Evolutionary conservation across 2,113 vertebrate species (phyloP), one percentile per base, ranked within the genome.

Genomic region (Mirounga angustirostris): DNA sequence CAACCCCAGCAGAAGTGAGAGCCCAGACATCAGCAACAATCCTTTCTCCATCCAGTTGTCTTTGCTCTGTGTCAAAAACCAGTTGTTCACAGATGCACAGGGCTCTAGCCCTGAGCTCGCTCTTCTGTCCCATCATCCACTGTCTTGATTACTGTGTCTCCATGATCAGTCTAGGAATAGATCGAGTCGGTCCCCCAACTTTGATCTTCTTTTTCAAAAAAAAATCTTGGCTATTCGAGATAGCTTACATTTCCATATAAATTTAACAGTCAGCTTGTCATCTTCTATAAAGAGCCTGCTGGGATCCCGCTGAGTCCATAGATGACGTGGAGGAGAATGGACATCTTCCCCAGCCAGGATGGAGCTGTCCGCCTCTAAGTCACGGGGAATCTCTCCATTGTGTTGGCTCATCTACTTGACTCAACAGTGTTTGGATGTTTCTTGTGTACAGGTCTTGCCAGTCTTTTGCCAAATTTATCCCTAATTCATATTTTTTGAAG

Each of bases 11-110:
- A 30, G 58, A 74, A n/a, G 28, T 2, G 56, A 24, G 36, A 61
- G 67, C 5, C 2, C 12, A 4, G 50, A 40, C 2, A 0, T 22
- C 6, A 4, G 16, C 0, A 1, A 24, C 36, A 10, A 16, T 4
- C 28, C 67, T 26, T 5, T 2, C 63, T 54, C 78, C 10, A 1
- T 4, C 18, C 13, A 59, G 6, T 0, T 43, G 15, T 61, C 24
- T 54, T 26, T 15, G 61, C 8, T 0, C 40, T 22, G n/a, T 1
- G 13, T 71, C 43, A 16, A 1, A 19, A 43, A 1, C 22, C 40
- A 2, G 12, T 2, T 7, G 76, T 36, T 5, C 33, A 0, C n/a
- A 0, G 2, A 10, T 0, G 24, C 9, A 0, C 0, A 16, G 6
- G n/a, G 7, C 21, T 5, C 21, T 33, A 0, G 18, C 18, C 24